phyloP scores from a whole-genome alignment of 1,140 invertebrate genomes.

The Spodoptera frugiperda region DNA sequence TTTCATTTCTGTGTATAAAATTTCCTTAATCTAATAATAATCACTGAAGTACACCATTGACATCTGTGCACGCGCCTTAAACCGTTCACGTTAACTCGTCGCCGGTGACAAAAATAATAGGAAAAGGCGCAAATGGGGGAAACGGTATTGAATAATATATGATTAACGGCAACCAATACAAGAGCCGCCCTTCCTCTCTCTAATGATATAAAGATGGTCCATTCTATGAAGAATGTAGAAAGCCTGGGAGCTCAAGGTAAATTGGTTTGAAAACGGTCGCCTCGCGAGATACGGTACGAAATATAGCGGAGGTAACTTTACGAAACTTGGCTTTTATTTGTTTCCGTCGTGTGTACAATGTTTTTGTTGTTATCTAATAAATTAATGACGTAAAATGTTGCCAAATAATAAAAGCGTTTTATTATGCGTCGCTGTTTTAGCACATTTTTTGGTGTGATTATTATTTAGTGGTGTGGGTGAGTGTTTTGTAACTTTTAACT shows the following conservation, averaged over 20 bases:
- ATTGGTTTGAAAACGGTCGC: conserved; percentile 10
- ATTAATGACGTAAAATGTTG: conserved; percentile 27
- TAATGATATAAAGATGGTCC: not conserved
- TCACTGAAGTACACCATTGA: not conserved
- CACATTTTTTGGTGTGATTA: not conserved
- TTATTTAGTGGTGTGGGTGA: not conserved
- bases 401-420: not conserved
- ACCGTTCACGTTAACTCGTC: conserved; percentile 23
- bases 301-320: conserved; percentile 18
- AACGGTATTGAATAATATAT: conserved; percentile 47
- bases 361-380: conserved; percentile 35
- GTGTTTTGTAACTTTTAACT: no score
- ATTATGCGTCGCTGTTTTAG: not conserved
- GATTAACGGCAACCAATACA: conserved; percentile 27
- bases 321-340: conserved; percentile 42
- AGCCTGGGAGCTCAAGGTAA: conserved; percentile 15
- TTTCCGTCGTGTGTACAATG: conserved; percentile 12
- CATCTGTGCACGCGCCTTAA: conserved; percentile 16
- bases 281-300: conserved; percentile 1
- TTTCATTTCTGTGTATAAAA: no score
- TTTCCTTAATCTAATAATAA: not conserved
- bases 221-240: not conserved
- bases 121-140: conserved; percentile 26
- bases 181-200: conserved; percentile 15
- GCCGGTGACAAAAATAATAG: conserved; percentile 29